Evolutionary conservation across 1,140 invertebrate genomes (phyloP).

Genomic region (Hyles euphorbiae): DNA sequence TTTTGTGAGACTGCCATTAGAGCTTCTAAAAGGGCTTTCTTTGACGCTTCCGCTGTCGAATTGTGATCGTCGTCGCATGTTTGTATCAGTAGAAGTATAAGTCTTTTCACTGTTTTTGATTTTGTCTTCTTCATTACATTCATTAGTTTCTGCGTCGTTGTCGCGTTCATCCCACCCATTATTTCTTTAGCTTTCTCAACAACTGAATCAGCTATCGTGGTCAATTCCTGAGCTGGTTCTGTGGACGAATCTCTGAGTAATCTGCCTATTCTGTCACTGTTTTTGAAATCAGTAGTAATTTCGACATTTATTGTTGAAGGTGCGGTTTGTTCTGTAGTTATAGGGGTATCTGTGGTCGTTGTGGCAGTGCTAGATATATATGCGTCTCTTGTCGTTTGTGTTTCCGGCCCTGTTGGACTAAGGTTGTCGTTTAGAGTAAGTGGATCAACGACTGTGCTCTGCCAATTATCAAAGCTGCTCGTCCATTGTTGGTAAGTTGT

Average conservation of each 20-base stretch:
- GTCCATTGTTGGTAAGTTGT: conserved; percentile 55
- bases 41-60: conserved; percentile 79
- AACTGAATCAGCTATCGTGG: conserved; percentile 74
- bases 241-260: conserved; percentile 50
- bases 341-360: conserved; percentile 24
- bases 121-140: conserved; percentile 87
- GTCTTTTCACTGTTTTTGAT: conserved; percentile 83
- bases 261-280: conserved; percentile 45
- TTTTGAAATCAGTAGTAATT: conserved; percentile 32
- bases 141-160: conserved; percentile 83
- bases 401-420: conserved; percentile 42
- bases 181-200: conserved; percentile 82
- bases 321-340: conserved; percentile 35
- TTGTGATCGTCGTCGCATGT: conserved; percentile 84
- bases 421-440: conserved; percentile 82
- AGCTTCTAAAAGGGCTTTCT: conserved; percentile 80
- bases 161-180: conserved; percentile 84
- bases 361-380: conserved; percentile 27
- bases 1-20: conserved; percentile 78
- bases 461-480: conserved; percentile 74
- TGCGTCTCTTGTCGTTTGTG: conserved; percentile 13
- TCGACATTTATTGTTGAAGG: conserved; percentile 46
- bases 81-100: conserved; percentile 85
- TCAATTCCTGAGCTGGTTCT: conserved; percentile 54
- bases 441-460: conserved; percentile 81